phyloP scores from a whole-genome alignment of 2,797 vertebrate species.

The Acanthurus leucopareius region DNA sequence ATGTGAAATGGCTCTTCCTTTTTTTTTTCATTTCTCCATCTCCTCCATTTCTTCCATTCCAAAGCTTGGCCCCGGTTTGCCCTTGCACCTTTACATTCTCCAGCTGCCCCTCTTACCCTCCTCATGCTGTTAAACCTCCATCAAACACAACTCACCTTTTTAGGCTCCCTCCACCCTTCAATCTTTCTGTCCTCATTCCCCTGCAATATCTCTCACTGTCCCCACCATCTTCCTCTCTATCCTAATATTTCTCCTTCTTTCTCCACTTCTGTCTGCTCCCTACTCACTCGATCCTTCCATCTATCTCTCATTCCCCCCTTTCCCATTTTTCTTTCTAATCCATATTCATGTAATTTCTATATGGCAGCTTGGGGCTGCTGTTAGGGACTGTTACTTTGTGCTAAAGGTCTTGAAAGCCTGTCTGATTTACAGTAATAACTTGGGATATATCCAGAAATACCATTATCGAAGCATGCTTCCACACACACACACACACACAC shows the following conservation, averaged over 20 bases:
- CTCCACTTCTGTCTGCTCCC: slow-evolving; percentile 35
- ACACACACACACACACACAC: slow-evolving; percentile 26
- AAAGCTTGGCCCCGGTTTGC: slow-evolving; percentile 46
- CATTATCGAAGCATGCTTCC: slow-evolving; percentile 72
- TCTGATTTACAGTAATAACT: slow-evolving; percentile 88
- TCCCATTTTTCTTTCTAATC: slow-evolving; percentile 74
- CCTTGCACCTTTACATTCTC: slow-evolving; percentile 66
- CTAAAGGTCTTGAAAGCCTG: slow-evolving; percentile 82
- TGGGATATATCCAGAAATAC: slow-evolving; percentile 85
- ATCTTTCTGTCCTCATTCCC: slow-evolving; percentile 50
- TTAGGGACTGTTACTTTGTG: slow-evolving; percentile 84
- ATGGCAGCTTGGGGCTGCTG: slow-evolving; percentile 77
- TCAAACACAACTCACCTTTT: slow-evolving; percentile 66
- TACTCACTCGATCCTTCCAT: slow-evolving; percentile 53
- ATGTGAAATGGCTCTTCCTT: slow-evolving; percentile 61
- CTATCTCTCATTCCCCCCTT: slow-evolving; percentile 54
- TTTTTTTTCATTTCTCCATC: slow-evolving; percentile 48
- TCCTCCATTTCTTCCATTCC: slow-evolving; percentile 46
- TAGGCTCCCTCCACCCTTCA: slow-evolving; percentile 62
- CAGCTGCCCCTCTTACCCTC: slow-evolving; percentile 48
- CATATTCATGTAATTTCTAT: slow-evolving; percentile 86
- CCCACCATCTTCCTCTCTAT: slow-evolving; percentile 28
- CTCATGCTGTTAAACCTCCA: slow-evolving; percentile 58
- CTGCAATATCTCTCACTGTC: slow-evolving; percentile 32
- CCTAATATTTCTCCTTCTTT: slow-evolving; percentile 41